These are phyloP conservation scores for Drosophila nigritarsus DNA, from an alignment of 2,888 invertebrate species.

Conservation along the genomic window DNA sequence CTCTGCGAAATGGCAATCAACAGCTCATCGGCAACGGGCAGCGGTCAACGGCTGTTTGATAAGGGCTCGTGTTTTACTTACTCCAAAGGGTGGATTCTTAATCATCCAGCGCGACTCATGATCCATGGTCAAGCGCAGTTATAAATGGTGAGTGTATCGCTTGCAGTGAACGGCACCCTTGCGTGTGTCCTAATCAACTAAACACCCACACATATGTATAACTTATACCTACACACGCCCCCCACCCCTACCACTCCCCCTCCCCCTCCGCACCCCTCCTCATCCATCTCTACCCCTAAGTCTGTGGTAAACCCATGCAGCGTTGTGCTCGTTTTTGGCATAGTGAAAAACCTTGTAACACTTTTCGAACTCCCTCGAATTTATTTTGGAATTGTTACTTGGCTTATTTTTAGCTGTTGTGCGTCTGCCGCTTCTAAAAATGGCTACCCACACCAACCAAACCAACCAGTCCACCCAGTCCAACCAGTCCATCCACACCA, in stretches of 20 bases:
- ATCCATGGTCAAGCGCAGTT: conserved; percentile 48
- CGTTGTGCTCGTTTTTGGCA: conserved; percentile 41
- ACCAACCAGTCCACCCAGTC: background rate
- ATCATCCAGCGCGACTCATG: conserved; percentile 37
- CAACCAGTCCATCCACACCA: conserved; percentile 1
- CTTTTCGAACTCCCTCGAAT: conserved; percentile 56
- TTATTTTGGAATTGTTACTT: conserved; percentile 56
- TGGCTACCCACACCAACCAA: conserved; percentile 57
- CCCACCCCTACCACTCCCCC: background rate
- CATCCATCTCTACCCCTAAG: conserved; percentile 9
- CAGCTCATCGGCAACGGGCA: conserved; percentile 59
- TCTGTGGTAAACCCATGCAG: conserved; percentile 39
- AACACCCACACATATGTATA: conserved; percentile 52
- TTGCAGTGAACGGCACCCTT: conserved; percentile 49
- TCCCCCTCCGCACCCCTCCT: background rate
- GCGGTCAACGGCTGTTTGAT: conserved; percentile 67
- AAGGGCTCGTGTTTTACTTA: conserved; percentile 49
- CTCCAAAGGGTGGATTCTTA: conserved; percentile 43
- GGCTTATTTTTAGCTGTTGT: conserved; percentile 71
- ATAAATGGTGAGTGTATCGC: conserved; percentile 32
- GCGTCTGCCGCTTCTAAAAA: conserved; percentile 69
- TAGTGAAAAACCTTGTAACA: conserved; percentile 79
- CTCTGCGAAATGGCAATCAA: conserved; percentile 59
- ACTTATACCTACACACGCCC: background rate
- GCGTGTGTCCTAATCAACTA: conserved; percentile 63